A percentile compares a stretch with the other conserved stretches of the same genome.
phyloP scores from a whole-genome alignment of 2,888 invertebrate genomes.

The Euspilapteryx auroguttella region DNA sequence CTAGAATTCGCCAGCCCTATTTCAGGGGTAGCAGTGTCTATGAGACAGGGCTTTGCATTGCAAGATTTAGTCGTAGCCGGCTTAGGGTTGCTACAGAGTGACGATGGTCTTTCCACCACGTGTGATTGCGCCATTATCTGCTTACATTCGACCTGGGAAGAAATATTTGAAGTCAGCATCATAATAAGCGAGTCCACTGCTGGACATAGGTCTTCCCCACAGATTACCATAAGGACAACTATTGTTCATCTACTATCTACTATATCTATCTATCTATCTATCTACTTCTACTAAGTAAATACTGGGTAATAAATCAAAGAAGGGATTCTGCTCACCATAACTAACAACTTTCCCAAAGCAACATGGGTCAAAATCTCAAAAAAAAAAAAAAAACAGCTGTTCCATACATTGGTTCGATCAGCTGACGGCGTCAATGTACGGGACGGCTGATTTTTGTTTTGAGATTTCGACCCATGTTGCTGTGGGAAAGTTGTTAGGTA shows the following conservation, averaged over 20 bases:
- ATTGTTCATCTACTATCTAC: neutral
- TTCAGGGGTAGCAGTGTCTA: constrained; percentile 71
- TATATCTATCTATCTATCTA: no score
- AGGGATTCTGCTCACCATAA: no score
- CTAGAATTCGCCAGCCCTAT: constrained; percentile 80
- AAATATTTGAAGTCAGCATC: neutral
- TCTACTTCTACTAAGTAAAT: neutral
- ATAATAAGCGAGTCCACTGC: neutral
- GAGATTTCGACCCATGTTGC: no score
- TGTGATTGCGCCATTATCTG: constrained; percentile 94
- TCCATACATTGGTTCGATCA: no score
- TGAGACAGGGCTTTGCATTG: constrained; percentile 78
- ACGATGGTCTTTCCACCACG: constrained; percentile 75
- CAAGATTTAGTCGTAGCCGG: constrained; percentile 82
- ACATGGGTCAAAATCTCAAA: no score
- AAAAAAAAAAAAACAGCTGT: no score
- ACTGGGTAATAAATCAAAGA: no score
- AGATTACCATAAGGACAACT: no score
- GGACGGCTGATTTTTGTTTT: no score
- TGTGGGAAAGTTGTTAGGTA: no score
- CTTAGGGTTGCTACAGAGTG: constrained; percentile 73
- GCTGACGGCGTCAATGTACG: no score
- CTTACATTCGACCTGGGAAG: constrained; percentile 73
- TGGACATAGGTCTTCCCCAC: neutral
- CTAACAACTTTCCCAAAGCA: no score